Base-by-base conservation (phyloP, 2,113 vertebrate genomes). In the Ascaphus truei region DNA sequence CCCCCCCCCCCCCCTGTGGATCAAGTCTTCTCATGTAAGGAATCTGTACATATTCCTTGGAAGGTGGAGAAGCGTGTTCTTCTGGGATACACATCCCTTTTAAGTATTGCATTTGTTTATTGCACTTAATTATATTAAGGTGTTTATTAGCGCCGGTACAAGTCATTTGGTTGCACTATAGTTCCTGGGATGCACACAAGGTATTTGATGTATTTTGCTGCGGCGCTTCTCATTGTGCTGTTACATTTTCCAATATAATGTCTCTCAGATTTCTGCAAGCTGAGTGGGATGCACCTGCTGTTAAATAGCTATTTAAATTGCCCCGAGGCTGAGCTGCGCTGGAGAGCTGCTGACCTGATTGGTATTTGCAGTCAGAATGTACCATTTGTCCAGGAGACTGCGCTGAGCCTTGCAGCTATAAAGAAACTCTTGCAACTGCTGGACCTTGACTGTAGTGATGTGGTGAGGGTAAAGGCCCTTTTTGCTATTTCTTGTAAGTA, bases 401-500 rank as follows among this genome's bases (percentile, higher is more conserved):
- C 93, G 59, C 82, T 95, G 10, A 75, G 78, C 5, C 85, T 89
- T 0, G 92, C 89, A 1, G 85, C 85, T 1, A 80, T 96, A 31
- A 81, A 82, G 10, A 93, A 85, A 73, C 82, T 96, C 29, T 84
- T 96, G 22, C 80, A 91, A 61, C 86, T 94, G 34, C 85, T 92
- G 0, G 92, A 96, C 66, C 81, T 85, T 0, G 95, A 96, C 63
- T 13, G 84, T 31, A 73, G 88, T 1, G 84, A 91, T 50, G 81
- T 83, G 0, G 92, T 95, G 69, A 85, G 90, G 29, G 89, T 96
- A 50, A 96, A 96, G 80, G 90, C 93, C 1, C 92, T 96, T 30
- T 94, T 94, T 1, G 94, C 94, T 1, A 90, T 95, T 29, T 96
- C 94, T 43, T 96, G 94, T 96, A 76, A 94, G 94, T 91, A 29